Base-by-base conservation (phyloP, 2,113 vertebrate species). In the Daubentonia madagascariensis region DNA sequence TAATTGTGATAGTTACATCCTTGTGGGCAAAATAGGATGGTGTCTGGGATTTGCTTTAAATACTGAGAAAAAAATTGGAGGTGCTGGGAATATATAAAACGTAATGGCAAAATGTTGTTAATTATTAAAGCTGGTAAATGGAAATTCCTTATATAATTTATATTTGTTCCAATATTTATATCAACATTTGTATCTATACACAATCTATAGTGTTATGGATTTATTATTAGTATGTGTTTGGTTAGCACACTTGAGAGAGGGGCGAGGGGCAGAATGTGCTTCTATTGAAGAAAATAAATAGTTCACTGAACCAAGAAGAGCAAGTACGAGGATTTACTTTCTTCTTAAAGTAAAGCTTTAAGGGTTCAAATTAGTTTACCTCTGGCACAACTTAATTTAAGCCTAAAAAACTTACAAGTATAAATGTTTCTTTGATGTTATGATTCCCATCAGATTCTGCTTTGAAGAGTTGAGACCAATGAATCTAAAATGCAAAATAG, bases 381-480 rank as follows among this genome's bases (percentile, higher is more conserved):
- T 61, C 65, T 78, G 57, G n/a, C 32, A 91, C 25, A 81, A 72
- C 10, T 92, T 85, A 57, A 70, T 83, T 96, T 72, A 68, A 92
- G 30, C 35, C 17, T 50, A n/a, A 92, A 88, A 92, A 65, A 14
- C 10, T 35, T 30, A 52, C 16, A 54, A 63, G 25, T 43, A 4
- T 76, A 85, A 94, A 92, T 59, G 22, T 67, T 91, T 94, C 75
- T 85, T 95, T 96, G 37, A 85, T 63, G 45, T 76, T 87, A 59
- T 52, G 67, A 89, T 30, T 92, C 48, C 25, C 30, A 25, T 6
- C 12, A 57, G 35, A 65, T 59, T 87, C 59, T 94, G 65, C 92
- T 85, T 96, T 43, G n/a, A 85, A 85, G 11, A 8, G 2, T n/a
- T 73, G 32, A 97, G 25, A 95, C 25, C 54, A 32, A 63, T n/a